phyloP scores from a whole-genome alignment of 1,140 invertebrate species.

The Leptinotarsa texana region DNA sequence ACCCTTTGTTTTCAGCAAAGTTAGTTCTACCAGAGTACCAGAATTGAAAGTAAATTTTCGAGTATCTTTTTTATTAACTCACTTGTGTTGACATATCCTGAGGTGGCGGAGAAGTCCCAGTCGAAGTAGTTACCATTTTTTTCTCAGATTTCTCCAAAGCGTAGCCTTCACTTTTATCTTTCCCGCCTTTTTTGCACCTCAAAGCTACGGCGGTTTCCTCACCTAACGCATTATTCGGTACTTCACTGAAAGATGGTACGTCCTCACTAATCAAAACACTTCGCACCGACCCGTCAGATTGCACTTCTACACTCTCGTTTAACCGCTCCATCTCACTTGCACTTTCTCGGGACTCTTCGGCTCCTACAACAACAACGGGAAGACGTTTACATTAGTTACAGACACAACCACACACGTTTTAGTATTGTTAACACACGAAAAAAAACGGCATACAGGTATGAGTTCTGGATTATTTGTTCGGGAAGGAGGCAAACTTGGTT shows the following conservation, averaged over 20 bases:
- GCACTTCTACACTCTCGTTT: slow-evolving; percentile 16
- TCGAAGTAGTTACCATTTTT: slow-evolving; percentile 56
- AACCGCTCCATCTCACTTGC: not conserved
- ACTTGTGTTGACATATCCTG: slow-evolving; percentile 87
- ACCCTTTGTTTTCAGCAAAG: no score
- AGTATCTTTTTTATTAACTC: slow-evolving; percentile 40
- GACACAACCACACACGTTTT: slow-evolving; percentile 36
- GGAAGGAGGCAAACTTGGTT: slow-evolving; percentile 61
- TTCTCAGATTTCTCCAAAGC: slow-evolving; percentile 21
- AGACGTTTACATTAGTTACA: slow-evolving; percentile 37
- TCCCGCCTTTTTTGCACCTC: not conserved
- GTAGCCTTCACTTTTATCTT: slow-evolving; percentile 17
- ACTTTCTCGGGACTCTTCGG: slow-evolving; percentile 23
- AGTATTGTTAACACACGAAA: slow-evolving; percentile 33
- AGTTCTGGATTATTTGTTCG: slow-evolving; percentile 30
- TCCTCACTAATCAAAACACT: slow-evolving; percentile 27
- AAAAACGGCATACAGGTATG: not conserved
- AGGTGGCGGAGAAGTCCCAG: slow-evolving; percentile 82
- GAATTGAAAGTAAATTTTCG: no score
- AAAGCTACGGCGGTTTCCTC: slow-evolving; percentile 50
- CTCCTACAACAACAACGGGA: slow-evolving; percentile 48
- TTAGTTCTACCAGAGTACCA: no score
- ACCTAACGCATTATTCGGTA: slow-evolving; percentile 18
- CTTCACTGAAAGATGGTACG: slow-evolving; percentile 19
- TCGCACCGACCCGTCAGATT: slow-evolving; percentile 21